These are phyloP conservation scores for Daboia siamensis DNA, from an alignment of 2,113 vertebrate species.

Conservation along the genomic window DNA sequence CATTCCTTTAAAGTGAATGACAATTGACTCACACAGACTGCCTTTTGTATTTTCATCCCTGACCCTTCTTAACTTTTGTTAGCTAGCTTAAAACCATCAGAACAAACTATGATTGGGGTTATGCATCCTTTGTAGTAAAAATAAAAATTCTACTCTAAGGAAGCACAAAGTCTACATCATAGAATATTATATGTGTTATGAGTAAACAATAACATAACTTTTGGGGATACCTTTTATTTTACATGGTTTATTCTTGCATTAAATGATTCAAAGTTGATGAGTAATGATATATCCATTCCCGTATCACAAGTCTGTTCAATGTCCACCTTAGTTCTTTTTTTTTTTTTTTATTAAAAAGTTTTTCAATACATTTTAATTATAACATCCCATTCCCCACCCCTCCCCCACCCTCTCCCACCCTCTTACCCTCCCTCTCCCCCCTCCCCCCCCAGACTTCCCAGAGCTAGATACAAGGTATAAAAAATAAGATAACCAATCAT, in stretches of 20 bases:
- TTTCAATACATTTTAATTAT: no score
- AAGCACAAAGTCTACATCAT: background rate
- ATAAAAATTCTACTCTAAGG: background rate
- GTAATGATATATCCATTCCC: background rate
- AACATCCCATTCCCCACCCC: no score
- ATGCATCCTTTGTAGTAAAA: background rate
- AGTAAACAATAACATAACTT: background rate
- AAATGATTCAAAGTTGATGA: background rate
- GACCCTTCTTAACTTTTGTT: background rate
- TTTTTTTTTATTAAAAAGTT: no score
- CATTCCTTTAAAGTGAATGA: background rate
- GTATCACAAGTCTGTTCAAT: background rate
- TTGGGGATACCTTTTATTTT: background rate
- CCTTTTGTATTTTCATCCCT: background rate
- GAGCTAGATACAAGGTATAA: no score
- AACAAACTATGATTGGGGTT: background rate
- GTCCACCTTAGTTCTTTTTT: background rate
- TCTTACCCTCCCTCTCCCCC: no score
- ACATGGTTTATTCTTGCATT: background rate
- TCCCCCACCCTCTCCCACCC: no score
- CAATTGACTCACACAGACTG: background rate
- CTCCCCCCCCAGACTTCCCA: no score
- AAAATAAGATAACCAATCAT: no score
- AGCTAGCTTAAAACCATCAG: background rate
- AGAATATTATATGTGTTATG: background rate